Evolutionary conservation across 2,888 invertebrate species (phyloP).

Genomic region (Meta bourneti): DNA sequence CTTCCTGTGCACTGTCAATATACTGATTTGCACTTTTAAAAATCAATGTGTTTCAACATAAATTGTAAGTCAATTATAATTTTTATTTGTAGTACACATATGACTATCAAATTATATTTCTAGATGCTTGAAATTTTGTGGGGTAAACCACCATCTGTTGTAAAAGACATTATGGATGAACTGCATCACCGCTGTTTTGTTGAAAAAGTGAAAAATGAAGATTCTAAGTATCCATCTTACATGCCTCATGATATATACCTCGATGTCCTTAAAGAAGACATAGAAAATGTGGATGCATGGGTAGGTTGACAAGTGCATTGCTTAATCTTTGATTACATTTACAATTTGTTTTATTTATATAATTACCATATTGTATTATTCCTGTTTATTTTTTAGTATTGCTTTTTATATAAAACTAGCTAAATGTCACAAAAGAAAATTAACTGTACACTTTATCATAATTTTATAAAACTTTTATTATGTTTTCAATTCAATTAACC

Average conservation of each 20-base stretch:
- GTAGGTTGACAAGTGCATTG: constrained; percentile 29
- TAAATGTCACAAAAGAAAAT: not conserved
- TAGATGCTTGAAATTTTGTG: constrained; percentile 83
- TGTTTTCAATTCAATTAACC: too few species aligned
- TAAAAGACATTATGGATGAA: constrained; percentile 85
- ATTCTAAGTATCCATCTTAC: constrained; percentile 84
- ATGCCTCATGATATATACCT: constrained; percentile 87
- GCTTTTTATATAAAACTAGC: not conserved
- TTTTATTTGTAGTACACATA: too few species aligned
- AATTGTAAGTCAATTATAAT: too few species aligned
- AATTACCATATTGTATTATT: not conserved
- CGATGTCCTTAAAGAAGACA: constrained; percentile 83
- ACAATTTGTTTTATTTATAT: not conserved
- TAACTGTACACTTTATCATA: too few species aligned
- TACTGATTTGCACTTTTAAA: too few species aligned
- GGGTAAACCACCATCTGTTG: constrained; percentile 82
- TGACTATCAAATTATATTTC: constrained; percentile 19
- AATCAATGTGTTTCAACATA: too few species aligned
- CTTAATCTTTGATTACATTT: constrained; percentile 13
- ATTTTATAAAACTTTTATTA: too few species aligned
- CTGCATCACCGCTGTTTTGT: constrained; percentile 86
- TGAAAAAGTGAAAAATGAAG: constrained; percentile 84
- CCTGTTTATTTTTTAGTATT: not conserved
- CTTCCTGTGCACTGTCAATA: too few species aligned
- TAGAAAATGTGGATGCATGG: constrained; percentile 21